Evolutionary conservation across 2,888 invertebrate species (phyloP), one percentile per base, ranked within the genome.

Genomic region (Linyphia triangularis): DNA sequence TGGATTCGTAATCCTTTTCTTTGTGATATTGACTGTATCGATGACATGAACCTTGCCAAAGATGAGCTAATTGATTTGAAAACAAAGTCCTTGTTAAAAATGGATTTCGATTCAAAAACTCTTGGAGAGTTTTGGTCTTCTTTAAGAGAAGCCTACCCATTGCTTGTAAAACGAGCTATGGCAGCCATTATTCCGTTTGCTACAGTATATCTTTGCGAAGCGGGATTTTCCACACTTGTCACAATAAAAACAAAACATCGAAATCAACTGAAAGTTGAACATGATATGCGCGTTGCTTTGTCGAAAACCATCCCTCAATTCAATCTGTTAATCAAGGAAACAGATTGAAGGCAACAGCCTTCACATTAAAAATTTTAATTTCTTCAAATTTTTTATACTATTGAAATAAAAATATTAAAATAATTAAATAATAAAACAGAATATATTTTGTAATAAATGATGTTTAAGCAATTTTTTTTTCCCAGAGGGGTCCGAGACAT

Each of bases 1-100:
- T 82, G 72, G 72, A 83, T 83, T 83, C 82, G 63, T 83, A 83
- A 83, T 83, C 72, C 72, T 83, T 83, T 83, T 83, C 72, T 72
- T 83, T 83, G 82, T 83, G 72, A 83, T 83, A 83, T 83, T 83
- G 72, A 72, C 63, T 73, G 72, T 63, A 83, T 83, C 82, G 82
- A 83, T 33, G 33, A 33, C 33, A 33, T 33, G 33, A 33, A 33
- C 33, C 33, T 19, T 59, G 59, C n/a, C n/a, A 33, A 33, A 33
- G 33, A 33, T 33, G 33, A 33, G 33, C 33, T 33, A 33, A 33
- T 33, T 33, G 33, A 33, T 33, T 33, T 33, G 33, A 33, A 33
- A 33, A 33, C 33, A 33, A 33, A 33, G 33, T 33, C 33, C 33
- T 33, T 33, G 33, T 33, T 33, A 33, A 33, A 33, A 33, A 78